Evolutionary conservation across 2,797 vertebrate genomes (phyloP), one percentile per base, ranked within the genome.

Genomic region (Gymnothorax javanicus): DNA sequence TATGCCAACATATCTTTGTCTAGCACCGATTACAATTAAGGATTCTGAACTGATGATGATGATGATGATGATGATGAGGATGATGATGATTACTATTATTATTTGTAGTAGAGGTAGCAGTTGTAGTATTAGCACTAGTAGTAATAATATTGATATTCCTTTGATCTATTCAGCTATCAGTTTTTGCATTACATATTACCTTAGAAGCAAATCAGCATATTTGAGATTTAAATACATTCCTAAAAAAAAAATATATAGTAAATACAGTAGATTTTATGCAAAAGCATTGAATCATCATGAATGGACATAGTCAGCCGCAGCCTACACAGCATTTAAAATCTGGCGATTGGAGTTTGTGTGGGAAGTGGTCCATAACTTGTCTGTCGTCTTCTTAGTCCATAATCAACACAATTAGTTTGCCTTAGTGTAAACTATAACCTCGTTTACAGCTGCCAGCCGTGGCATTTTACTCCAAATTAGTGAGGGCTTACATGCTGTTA

Each of bases 401-500:
- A 89, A 89, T 82, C 84, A 43, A 89, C 88, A 88, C 91, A 93
- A 93, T 93, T 91, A 92, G 91, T 89, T 87, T 79, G 88, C 92
- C 89, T 94, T 92, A 94, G 92, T 93, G 93, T 95, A 94, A 95
- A 95, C 93, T 90, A 2, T 15, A 90, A 87, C 88, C 92, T 91
- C 93, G 94, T 95, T 95, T 92, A 95, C 94, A 93, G 93, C 92
- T 92, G 88, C 90, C 93, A 91, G 94, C 93, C 91, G 89, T 96
- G 91, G 92, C 92, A 95, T 96, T 95, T 96, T 93, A 91, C 94
- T 94, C 91, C 92, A 94, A 95, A 96, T 95, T 94, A 95, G 93
- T 94, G 94, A 95, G 95, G 94, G 95, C 95, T 96, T 96, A 95
- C 95, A 95, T 91, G 94, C 94, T 94, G 93, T 94, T 95, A 95